Conservation (phyloP, 2,888 invertebrate species). For the Drosophila helvetica region DNA sequence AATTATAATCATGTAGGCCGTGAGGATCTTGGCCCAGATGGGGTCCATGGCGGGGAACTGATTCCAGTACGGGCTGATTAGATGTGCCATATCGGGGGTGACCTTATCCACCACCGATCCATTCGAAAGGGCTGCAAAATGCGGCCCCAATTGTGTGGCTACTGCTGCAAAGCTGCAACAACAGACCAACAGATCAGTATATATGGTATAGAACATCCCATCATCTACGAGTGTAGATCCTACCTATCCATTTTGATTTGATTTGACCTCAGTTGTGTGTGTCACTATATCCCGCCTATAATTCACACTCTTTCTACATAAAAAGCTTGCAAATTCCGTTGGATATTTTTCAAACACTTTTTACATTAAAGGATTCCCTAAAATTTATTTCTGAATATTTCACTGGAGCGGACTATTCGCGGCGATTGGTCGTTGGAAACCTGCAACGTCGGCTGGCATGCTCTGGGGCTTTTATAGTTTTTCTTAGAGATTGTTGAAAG, state of each 20-base stretch:
- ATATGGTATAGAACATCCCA: background rate
- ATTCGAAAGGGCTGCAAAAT: slow-evolving; percentile 85
- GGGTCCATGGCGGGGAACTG: slow-evolving; percentile 95
- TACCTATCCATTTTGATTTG: slow-evolving; percentile 79
- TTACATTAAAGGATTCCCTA: slow-evolving; percentile 54
- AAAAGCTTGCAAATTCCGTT: slow-evolving; percentile 77
- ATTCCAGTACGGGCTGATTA: slow-evolving; percentile 92
- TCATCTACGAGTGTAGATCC: background rate
- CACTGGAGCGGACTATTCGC: slow-evolving; percentile 79
- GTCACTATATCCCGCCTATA: slow-evolving; percentile 70
- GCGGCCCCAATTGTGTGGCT: slow-evolving; percentile 83
- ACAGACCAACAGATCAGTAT: slow-evolving; percentile 1
- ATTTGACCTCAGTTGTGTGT: slow-evolving; percentile 25
- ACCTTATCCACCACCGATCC: slow-evolving; percentile 92
- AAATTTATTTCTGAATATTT: slow-evolving; percentile 56
- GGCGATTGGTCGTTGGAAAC: slow-evolving; percentile 76
- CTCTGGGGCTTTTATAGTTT: slow-evolving; percentile 74
- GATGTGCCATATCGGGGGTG: slow-evolving; percentile 87
- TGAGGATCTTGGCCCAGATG: slow-evolving; percentile 92
- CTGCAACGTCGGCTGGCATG: slow-evolving; percentile 65
- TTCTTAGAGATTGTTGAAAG: background rate
- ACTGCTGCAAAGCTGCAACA: slow-evolving; percentile 63
- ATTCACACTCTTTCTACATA: slow-evolving; percentile 64
- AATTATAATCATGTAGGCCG: slow-evolving; percentile 90
- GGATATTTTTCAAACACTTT: slow-evolving; percentile 71